Conservation (phyloP, 2,797 vertebrate genomes). For the Allenopithecus nigroviridis region DNA sequence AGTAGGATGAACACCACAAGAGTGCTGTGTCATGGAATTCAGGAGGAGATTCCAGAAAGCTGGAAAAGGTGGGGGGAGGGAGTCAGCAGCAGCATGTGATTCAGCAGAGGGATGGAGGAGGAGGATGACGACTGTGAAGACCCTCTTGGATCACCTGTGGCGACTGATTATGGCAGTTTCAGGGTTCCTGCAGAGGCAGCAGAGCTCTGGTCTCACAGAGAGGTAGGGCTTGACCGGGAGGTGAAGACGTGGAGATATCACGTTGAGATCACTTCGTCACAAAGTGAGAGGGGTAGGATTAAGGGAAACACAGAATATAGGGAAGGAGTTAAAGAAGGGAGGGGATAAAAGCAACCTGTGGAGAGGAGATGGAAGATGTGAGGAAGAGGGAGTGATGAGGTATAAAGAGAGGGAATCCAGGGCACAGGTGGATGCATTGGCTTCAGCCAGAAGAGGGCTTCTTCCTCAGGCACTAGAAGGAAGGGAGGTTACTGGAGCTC, state of each 20-base stretch:
- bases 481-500: background rate
- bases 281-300: background rate
- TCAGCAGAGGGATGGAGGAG: background rate
- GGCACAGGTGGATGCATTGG: background rate
- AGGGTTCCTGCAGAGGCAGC: background rate
- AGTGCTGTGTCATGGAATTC: slow-evolving; percentile 12
- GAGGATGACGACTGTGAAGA: background rate
- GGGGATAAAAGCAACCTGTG: background rate
- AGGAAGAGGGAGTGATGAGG: background rate
- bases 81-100: background rate
- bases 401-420: background rate
- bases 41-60: background rate
- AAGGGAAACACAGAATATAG: background rate
- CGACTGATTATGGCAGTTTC: background rate
- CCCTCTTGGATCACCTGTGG: background rate
- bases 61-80: background rate
- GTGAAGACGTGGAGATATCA: background rate
- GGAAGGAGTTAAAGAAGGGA: background rate
- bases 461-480: background rate
- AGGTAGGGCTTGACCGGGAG: fast-evolving
- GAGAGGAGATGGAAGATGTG: background rate
- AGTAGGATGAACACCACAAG: background rate
- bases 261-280: background rate
- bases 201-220: background rate
- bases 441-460: background rate